A percentile compares a stretch with the other conserved stretches of the same genome.
Evolutionary conservation across 2,113 vertebrate genomes (phyloP).

Genomic region (Shinisaurus crocodilurus): DNA sequence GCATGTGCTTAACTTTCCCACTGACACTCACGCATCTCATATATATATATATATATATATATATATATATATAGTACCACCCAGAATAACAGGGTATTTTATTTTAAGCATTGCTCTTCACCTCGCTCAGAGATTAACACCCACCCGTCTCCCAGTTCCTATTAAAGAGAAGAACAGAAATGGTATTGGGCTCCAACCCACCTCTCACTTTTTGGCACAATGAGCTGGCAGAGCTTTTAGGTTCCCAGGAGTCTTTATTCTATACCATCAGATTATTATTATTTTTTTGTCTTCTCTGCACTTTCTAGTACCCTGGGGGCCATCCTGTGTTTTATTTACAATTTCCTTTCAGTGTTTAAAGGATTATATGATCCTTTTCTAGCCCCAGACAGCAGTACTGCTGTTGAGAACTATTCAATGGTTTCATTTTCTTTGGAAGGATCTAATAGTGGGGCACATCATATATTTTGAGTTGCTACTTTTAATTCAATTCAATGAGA

Average conservation of each 20-base stretch:
- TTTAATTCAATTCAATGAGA: background rate
- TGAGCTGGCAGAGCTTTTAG: constrained; percentile 52
- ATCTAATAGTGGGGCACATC: background rate
- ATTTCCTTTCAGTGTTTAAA: constrained; percentile 67
- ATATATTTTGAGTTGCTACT: background rate
- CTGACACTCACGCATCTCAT: constrained; percentile 49
- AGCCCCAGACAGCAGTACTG: constrained; percentile 29
- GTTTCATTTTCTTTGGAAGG: constrained; percentile 40
- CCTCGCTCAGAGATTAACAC: constrained; percentile 46
- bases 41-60: background rate
- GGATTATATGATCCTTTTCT: constrained; percentile 60
- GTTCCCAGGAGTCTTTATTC: constrained; percentile 44
- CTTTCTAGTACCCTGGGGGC: constrained; percentile 64
- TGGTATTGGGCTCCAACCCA: background rate
- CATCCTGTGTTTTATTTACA: constrained; percentile 70
- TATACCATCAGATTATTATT: constrained; percentile 51
- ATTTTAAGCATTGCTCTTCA: constrained; percentile 57
- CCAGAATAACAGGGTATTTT: constrained; percentile 61
- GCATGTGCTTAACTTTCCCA: constrained; percentile 53
- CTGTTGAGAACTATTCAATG: background rate
- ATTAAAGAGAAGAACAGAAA: constrained; percentile 39
- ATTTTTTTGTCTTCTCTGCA: constrained; percentile 29
- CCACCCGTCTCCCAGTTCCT: constrained; percentile 19
- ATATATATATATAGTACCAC: constrained; percentile 28
- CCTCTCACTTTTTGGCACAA: constrained; percentile 1